Conservation (phyloP, 2,888 invertebrate genomes). For the Drosophila planitibia region DNA sequence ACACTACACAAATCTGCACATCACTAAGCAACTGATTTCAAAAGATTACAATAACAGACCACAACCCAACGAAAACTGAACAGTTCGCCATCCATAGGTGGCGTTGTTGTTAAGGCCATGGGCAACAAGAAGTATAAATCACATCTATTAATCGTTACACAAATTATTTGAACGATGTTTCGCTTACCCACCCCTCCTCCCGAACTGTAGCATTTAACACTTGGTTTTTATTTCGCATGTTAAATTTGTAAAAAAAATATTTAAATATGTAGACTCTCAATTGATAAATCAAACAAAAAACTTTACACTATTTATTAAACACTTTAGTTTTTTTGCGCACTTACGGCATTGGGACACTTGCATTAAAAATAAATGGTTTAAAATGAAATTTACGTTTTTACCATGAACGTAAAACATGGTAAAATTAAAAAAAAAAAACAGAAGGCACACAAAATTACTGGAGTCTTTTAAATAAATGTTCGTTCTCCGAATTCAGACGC, state of each 20-base stretch:
- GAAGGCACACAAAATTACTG: not conserved
- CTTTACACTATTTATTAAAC: too few species aligned
- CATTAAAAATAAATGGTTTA: too few species aligned
- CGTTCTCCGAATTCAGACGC: not conserved
- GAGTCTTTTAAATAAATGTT: not conserved
- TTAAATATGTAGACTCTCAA: too few species aligned
- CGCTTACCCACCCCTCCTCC: not conserved
- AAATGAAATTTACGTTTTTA: too few species aligned
- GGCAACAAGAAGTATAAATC: not conserved
- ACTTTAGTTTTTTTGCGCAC: too few species aligned
- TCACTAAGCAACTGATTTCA: not conserved
- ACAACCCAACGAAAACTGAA: not conserved
- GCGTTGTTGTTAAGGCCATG: not conserved
- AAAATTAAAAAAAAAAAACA: too few species aligned
- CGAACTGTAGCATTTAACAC: not conserved
- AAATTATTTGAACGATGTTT: not conserved
- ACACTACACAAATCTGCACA: not conserved
- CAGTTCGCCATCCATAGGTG: not conserved
- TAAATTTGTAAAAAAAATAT: not conserved
- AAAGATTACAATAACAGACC: not conserved
- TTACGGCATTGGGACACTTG: too few species aligned
- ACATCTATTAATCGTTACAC: not conserved
- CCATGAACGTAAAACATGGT: too few species aligned
- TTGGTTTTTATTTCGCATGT: not conserved
- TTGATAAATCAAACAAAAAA: not conserved